Evolutionary conservation across 2,113 vertebrate species (phyloP), one percentile per base, ranked within the genome.

Genomic region (Nettapus auritus): DNA sequence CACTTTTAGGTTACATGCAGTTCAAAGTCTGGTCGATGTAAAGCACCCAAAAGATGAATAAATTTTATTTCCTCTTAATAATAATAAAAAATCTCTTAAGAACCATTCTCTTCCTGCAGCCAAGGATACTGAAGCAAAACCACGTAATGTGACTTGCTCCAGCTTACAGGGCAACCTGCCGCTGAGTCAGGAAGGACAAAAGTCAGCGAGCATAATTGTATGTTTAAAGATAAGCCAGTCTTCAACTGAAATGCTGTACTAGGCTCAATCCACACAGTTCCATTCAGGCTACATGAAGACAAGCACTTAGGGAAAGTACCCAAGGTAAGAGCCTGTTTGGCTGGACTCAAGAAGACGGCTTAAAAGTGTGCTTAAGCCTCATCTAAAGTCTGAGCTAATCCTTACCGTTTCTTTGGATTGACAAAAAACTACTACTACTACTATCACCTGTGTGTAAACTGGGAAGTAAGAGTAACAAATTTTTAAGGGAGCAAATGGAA

Each of bases 51-150:
- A 92, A 77, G 50, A 89, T 62, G 71, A 23, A 56, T 64, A 86
- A 94, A 90, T 94, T 88, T 66, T 48, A 90, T 79, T 93, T 96
- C 48, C 84, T 91, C 48, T 78, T 87, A 91, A 82, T 87, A 96
- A 90, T 50, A 86, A 71, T 19, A 33, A 81, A 81, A 38, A 63
- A 52, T 13, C 38, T 38, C 20, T 0, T 9, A 31, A 53, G 52
- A 66, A 34, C 36, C 9, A 18, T 90, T 91, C 34, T 85, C 28
- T 59, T 78, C 63, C 63, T 40, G 44, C 26, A 89, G 20, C 17
- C 0, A 2, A 86, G 52, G 48, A 91, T 70, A 92, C 23, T 6
- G 78, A 73, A 83, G 87, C n/a, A 70, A 69, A 74, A 62, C 3
- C n/a, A 88, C 28, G 62, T 31, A 28, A 33, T 17, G 36, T 19